A percentile compares a stretch with the other conserved stretches of the same genome.
These are phyloP conservation scores for Diploptera punctata DNA, from an alignment of 2,888 invertebrate genomes.

Conservation along the genomic window DNA sequence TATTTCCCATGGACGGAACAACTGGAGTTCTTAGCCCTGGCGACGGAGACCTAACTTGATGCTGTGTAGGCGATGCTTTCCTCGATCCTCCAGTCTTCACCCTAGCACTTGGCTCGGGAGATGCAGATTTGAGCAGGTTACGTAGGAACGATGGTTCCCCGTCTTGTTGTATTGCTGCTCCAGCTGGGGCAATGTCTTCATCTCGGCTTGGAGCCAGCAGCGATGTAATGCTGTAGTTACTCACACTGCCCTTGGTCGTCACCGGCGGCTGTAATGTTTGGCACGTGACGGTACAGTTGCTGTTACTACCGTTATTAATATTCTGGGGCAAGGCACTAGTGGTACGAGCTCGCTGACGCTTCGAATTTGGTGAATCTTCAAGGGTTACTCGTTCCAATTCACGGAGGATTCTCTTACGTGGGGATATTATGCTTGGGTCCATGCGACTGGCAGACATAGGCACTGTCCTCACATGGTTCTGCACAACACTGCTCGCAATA, in stretches of 20 bases:
- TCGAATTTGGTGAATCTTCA: slow-evolving; percentile 65
- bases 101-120: slow-evolving; percentile 58
- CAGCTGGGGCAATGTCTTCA: slow-evolving; percentile 11
- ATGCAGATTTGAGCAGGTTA: slow-evolving; percentile 56
- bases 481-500: slow-evolving; percentile 38
- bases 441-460: slow-evolving; percentile 42
- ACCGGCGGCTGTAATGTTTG: slow-evolving; percentile 48
- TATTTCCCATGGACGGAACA: slow-evolving; percentile 49
- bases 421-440: slow-evolving; percentile 72
- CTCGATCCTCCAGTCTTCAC: slow-evolving; percentile 48
- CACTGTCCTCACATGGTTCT: slow-evolving; percentile 38
- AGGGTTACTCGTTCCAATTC: slow-evolving; percentile 80
- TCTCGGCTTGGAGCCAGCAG: slow-evolving; percentile 60
- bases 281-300: slow-evolving; percentile 51
- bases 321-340: slow-evolving; percentile 42
- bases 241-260: slow-evolving; percentile 55
- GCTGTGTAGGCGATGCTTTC: slow-evolving; percentile 37
- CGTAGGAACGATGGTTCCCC: slow-evolving; percentile 50
- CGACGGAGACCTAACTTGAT: slow-evolving; percentile 32
- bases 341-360: slow-evolving; percentile 56
- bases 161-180: slow-evolving; percentile 28
- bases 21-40: slow-evolving; percentile 38
- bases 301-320: slow-evolving; percentile 50
- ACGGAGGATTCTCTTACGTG: slow-evolving; percentile 80
- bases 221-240: slow-evolving; percentile 87